phyloP scores from a whole-genome alignment of 2,888 invertebrate genomes.

The Sesamia inferens region DNA sequence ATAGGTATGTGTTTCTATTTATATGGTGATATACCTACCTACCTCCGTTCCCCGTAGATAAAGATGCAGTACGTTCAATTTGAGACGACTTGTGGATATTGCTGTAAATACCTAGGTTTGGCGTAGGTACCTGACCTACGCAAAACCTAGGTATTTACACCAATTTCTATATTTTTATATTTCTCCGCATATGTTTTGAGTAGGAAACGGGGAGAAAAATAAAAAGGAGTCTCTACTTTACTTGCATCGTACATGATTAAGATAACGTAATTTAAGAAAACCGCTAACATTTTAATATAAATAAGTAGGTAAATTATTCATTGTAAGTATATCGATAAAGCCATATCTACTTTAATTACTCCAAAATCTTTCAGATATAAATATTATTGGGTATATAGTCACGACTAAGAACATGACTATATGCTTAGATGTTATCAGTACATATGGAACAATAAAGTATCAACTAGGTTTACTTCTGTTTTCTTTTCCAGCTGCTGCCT shows the following conservation, averaged over 20 bases:
- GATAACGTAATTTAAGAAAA: not conserved
- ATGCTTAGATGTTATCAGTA: not conserved
- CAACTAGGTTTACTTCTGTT: constrained; percentile 40
- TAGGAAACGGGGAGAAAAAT: not conserved
- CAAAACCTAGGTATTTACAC: not conserved
- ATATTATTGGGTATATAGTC: not conserved
- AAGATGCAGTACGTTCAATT: constrained; percentile 5
- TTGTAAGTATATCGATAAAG: not conserved
- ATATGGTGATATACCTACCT: not conserved
- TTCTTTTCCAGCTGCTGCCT: constrained; percentile 88
- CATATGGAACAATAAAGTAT: not conserved
- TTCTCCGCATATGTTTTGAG: not conserved
- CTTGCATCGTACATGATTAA: not conserved
- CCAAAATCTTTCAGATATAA: not conserved
- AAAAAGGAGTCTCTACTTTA: constrained; percentile 15
- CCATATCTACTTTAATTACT: not conserved
- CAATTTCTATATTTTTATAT: not conserved
- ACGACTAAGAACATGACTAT: not conserved
- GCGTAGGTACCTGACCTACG: not conserved
- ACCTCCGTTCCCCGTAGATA: not conserved
- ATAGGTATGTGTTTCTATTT: too few relatives aligned
- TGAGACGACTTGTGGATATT: not conserved
- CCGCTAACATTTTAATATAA: not conserved
- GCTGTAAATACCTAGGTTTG: not conserved
- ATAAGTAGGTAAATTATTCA: not conserved